Conservation (phyloP, 2,888 invertebrate species). For the Pocota personata region DNA sequence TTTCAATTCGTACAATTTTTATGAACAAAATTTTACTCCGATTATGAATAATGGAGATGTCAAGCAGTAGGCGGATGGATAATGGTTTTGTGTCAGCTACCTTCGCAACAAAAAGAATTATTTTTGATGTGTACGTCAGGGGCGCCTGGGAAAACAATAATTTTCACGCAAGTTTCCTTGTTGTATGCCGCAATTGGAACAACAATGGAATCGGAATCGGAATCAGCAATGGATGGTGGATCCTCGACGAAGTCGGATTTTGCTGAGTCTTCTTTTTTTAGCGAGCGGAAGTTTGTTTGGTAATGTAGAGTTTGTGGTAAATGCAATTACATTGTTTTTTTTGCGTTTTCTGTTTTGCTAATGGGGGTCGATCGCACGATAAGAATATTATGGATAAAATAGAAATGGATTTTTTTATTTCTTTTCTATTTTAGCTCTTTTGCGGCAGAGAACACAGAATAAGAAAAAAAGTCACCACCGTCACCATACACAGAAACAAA, state of each 20-base stretch:
- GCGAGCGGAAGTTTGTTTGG: conserved; percentile 7
- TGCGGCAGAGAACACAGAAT: conserved; percentile 60
- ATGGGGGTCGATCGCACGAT: conserved; percentile 7
- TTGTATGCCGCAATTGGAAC: conserved; percentile 46
- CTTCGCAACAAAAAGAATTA: conserved; percentile 50
- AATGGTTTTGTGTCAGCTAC: conserved; percentile 28
- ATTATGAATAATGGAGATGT: conserved; percentile 46
- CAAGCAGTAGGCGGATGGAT: conserved; percentile 30
- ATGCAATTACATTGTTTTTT: conserved; percentile 5
- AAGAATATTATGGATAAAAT: conserved; percentile 20
- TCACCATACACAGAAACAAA: conserved; percentile 38
- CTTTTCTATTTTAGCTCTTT: conserved; percentile 57
- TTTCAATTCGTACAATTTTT: conserved; percentile 5
- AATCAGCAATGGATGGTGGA: conserved; percentile 55
- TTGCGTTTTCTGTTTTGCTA: conserved; percentile 13
- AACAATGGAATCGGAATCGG: conserved; percentile 67
- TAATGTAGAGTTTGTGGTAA: neutral
- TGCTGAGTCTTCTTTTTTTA: conserved; percentile 9
- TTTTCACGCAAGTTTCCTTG: conserved; percentile 56
- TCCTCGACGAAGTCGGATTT: conserved; percentile 18
- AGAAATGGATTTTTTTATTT: conserved; percentile 29
- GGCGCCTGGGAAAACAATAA: conserved; percentile 39
- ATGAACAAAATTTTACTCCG: conserved; percentile 27
- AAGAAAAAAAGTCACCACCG: conserved; percentile 63
- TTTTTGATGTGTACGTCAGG: conserved; percentile 46